Evolutionary conservation across 2,888 invertebrate genomes (phyloP), one percentile per base, ranked within the genome.

Genomic region (Argyresthia goedartella): DNA sequence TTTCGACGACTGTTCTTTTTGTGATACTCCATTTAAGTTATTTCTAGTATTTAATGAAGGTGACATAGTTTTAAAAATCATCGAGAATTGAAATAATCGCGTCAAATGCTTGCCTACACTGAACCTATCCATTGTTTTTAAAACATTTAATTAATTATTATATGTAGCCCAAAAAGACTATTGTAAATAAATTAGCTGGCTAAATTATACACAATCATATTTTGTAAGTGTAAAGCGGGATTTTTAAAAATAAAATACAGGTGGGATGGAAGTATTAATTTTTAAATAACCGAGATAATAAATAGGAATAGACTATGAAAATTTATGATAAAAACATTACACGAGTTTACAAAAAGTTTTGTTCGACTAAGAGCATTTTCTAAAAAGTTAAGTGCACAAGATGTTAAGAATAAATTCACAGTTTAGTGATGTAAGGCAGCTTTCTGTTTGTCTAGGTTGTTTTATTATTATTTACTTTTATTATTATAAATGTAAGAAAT

Each of bases 101-200:
- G 42, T 48, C 39, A 48, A 66, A 73, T 76, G 84, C 84, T 85
- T 85, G 85, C 84, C 84, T 77, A 69, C 64, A 59, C 58, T 61
- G 65, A 64, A 71, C 61, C 61, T 71, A 69, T 63, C 69, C 63
- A 66, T 71, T 71, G 69, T 61, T 65, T 65, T 60, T 56, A 54
- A 63, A 56, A 6, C 11, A 57, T 62, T 55, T 53, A 60, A 65
- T 41, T 16, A 25, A 48, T 48, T 36, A 13, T 33, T 3, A 42
- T 41, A 13, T 25, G 66, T 82, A 82, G 77, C 78, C 72, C 67
- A 76, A 73, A 25, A 78, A 73, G 73, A 78, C 73, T 84, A 81
- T 80, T 85, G 85, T 84, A 82, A 60, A 82, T 84, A 82, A 63
- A 64, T 52, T 78, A 81, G 76, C 69, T 66, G 70, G 55, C 75